These are phyloP conservation scores for Eudyptes chrysolophus DNA, from an alignment of 2,113 vertebrate genomes.

Conservation along the genomic window DNA sequence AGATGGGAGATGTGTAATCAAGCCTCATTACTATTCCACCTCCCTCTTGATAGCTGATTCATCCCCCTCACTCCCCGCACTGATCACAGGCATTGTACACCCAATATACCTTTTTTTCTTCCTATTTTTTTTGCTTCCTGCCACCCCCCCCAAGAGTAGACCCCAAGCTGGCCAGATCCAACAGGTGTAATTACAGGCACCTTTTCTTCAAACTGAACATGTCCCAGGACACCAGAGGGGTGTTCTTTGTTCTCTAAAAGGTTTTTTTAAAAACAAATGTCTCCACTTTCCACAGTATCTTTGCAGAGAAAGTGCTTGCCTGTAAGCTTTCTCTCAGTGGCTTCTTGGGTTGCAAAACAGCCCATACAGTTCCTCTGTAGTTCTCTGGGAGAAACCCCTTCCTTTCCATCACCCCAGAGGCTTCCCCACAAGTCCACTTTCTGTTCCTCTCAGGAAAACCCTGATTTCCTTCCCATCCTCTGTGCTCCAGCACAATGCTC, in stretches of 20 bases:
- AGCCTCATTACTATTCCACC: not conserved
- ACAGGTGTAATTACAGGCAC: not conserved
- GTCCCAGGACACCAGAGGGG: not conserved
- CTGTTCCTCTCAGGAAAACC: not conserved
- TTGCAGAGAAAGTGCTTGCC: slow-evolving; percentile 2
- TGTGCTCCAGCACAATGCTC: accelerated
- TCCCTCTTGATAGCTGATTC: not conserved
- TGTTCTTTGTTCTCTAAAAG: not conserved
- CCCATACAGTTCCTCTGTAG: not conserved
- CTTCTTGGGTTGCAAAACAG: not conserved
- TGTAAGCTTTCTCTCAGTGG: not conserved
- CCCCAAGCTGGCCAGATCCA: not conserved
- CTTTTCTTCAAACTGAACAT: not conserved
- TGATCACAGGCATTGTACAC: not conserved
- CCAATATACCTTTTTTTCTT: not conserved
- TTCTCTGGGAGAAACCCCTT: not conserved
- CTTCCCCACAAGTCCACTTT: not conserved
- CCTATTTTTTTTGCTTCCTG: not conserved
- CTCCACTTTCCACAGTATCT: not conserved
- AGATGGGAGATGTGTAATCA: not conserved
- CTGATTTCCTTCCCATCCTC: not conserved
- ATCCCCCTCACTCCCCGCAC: accelerated
- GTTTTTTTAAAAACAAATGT: not conserved
- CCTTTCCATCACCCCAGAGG: not conserved
- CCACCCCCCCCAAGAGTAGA: not conserved